A percentile compares a stretch with the other conserved stretches of the same genome.
Evolutionary conservation across 2,888 invertebrate genomes (phyloP).

Genomic region (Xestia sexstrigata): DNA sequence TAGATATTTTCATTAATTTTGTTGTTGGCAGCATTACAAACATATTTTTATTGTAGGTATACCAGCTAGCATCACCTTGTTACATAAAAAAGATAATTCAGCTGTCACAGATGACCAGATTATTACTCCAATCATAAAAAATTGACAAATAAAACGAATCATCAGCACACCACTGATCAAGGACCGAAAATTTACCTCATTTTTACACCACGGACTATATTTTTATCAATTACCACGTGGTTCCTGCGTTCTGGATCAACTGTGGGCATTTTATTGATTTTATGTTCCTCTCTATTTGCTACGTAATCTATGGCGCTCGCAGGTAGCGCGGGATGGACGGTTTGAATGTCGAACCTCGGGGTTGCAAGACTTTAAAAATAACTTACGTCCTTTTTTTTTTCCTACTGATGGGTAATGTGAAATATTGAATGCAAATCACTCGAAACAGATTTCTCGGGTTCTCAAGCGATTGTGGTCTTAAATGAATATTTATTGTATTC

Average conservation of each 20-base stretch:
- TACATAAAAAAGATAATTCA: background rate
- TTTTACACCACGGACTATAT: slow-evolving; percentile 66
- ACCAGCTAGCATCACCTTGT: background rate
- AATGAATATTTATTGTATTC: slow-evolving; percentile 41
- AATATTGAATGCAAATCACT: slow-evolving; percentile 10
- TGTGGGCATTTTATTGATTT: slow-evolving; percentile 50
- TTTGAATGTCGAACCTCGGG: slow-evolving; percentile 83
- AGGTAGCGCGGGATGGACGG: slow-evolving; percentile 86
- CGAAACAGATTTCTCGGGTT: background rate
- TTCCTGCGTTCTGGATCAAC: slow-evolving; percentile 64
- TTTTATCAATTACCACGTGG: slow-evolving; percentile 76
- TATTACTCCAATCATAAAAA: slow-evolving; percentile 40
- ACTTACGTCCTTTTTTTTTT: slow-evolving; percentile 3
- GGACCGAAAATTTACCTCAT: slow-evolving; percentile 69
- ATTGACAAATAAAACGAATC: slow-evolving; percentile 31
- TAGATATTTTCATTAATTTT: too few species aligned
- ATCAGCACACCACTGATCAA: slow-evolving; percentile 59
- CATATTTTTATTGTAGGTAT: background rate
- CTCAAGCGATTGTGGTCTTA: slow-evolving; percentile 1
- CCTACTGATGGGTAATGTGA: background rate
- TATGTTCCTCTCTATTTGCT: slow-evolving; percentile 66
- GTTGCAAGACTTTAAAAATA: slow-evolving; percentile 73
- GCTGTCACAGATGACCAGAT: background rate
- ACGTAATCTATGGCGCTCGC: slow-evolving; percentile 78
- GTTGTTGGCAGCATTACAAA: background rate